Evolutionary conservation across 2,888 invertebrate genomes (phyloP).

Genomic region (Drosophila paramelanica): DNA sequence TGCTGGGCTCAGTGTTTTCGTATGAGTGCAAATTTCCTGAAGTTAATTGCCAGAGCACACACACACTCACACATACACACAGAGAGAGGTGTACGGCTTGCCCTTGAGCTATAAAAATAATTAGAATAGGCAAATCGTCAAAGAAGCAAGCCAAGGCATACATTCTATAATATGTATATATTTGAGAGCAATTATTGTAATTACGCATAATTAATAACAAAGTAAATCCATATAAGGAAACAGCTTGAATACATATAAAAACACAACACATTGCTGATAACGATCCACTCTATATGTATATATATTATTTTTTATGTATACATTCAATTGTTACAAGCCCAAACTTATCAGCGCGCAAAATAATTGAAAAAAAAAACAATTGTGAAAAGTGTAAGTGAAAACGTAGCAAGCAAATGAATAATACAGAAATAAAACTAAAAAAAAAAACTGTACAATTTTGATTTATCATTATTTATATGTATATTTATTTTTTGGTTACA

Average conservation of each 20-base stretch:
- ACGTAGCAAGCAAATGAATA: slow-evolving; percentile 26
- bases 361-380: slow-evolving; percentile 21
- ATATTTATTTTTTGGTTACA: too few species aligned
- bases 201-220: slow-evolving; percentile 53
- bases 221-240: slow-evolving; percentile 19
- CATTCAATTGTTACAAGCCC: background rate
- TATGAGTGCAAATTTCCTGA: slow-evolving; percentile 47
- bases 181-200: slow-evolving; percentile 31
- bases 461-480: background rate
- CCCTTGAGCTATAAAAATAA: slow-evolving; percentile 30
- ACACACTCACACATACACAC: background rate
- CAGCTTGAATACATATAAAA: slow-evolving; percentile 5
- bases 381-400: slow-evolving; percentile 58
- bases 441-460: slow-evolving; percentile 20
- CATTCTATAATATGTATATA: background rate
- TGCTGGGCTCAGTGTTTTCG: slow-evolving; percentile 20
- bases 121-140: slow-evolving; percentile 23
- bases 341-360: slow-evolving; percentile 38
- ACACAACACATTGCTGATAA: slow-evolving; percentile 37
- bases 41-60: slow-evolving; percentile 31
- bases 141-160: slow-evolving; percentile 34
- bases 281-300: background rate
- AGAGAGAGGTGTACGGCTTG: background rate
- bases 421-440: background rate
- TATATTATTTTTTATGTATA: background rate